A percentile compares a stretch with the other conserved stretches of the same genome.
phyloP scores from a whole-genome alignment of 1,140 invertebrate species.

The Gryon sp. region DNA sequence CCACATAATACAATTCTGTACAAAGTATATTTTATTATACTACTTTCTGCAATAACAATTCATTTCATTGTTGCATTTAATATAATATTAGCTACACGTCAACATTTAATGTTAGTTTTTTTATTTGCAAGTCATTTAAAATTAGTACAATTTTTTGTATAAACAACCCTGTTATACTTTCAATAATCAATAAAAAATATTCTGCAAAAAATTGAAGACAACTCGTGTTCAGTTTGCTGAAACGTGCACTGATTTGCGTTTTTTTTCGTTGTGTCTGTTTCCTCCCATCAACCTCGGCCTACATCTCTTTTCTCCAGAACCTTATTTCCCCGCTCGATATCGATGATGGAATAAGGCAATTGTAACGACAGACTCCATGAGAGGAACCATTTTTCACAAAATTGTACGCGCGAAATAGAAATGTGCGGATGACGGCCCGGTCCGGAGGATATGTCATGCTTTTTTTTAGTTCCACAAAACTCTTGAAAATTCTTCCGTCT shows the following conservation, averaged over 20 bases:
- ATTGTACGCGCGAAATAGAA: constrained; percentile 51
- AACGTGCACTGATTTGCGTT: constrained; percentile 29
- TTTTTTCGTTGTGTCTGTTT: not conserved
- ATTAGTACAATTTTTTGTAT: too few species aligned
- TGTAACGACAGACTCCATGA: constrained; percentile 39
- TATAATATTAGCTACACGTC: too few species aligned
- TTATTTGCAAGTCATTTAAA: too few species aligned
- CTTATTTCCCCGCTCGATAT: constrained; percentile 43
- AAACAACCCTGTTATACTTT: too few species aligned
- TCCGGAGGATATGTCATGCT: constrained; percentile 21
- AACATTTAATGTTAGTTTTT: too few species aligned
- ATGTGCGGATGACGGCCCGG: constrained; percentile 15
- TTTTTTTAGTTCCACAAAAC: constrained; percentile 1
- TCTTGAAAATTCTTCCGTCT: not conserved
- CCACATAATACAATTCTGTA: too few species aligned
- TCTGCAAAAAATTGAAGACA: constrained; percentile 2
- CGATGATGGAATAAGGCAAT: constrained; percentile 49
- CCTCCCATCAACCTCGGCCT: constrained; percentile 21
- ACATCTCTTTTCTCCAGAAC: constrained; percentile 25
- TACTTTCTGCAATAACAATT: too few species aligned
- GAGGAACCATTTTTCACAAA: constrained; percentile 49
- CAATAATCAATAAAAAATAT: too few species aligned
- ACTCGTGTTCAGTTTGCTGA: not conserved
- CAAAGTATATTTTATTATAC: too few species aligned
- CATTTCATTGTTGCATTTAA: too few species aligned